These are phyloP conservation scores for Andinoacara biseriatus DNA, from an alignment of 2,113 vertebrate genomes.

Conservation along the genomic window DNA sequence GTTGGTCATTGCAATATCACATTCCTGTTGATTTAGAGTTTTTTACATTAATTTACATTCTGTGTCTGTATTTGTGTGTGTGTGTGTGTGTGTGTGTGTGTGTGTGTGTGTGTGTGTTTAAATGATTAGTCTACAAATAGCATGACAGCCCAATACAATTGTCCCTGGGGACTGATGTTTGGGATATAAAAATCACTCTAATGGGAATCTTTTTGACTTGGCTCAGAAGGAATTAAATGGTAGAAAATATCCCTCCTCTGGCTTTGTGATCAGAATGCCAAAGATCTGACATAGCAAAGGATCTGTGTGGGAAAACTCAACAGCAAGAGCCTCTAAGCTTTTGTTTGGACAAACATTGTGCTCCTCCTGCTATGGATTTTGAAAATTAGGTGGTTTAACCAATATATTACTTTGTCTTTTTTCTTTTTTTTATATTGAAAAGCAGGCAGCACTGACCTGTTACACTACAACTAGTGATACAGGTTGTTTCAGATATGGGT, in stretches of 20 bases:
- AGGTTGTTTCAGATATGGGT: slow-evolving; percentile 28
- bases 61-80: background rate
- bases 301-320: slow-evolving; percentile 21
- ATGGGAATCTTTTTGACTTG: slow-evolving; percentile 58
- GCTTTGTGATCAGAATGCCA: slow-evolving; percentile 52
- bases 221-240: slow-evolving; percentile 37
- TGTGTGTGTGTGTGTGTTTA: background rate
- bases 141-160: slow-evolving; percentile 40
- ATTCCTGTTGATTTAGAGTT: slow-evolving; percentile 37
- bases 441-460: slow-evolving; percentile 27
- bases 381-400: background rate
- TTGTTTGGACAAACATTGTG: slow-evolving; percentile 3
- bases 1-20: background rate
- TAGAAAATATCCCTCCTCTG: slow-evolving; percentile 5
- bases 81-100: background rate
- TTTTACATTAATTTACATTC: slow-evolving; percentile 9
- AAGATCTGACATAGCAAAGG: slow-evolving; percentile 31
- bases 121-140: slow-evolving; percentile 62
- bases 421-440: background rate
- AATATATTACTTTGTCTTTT: background rate
- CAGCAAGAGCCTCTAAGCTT: background rate
- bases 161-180: slow-evolving; percentile 43
- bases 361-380: slow-evolving; percentile 1
- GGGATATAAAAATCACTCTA: slow-evolving; percentile 50
- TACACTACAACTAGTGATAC: background rate